Conservation (phyloP, 2,888 invertebrate species). For the Lithosia quadra region DNA sequence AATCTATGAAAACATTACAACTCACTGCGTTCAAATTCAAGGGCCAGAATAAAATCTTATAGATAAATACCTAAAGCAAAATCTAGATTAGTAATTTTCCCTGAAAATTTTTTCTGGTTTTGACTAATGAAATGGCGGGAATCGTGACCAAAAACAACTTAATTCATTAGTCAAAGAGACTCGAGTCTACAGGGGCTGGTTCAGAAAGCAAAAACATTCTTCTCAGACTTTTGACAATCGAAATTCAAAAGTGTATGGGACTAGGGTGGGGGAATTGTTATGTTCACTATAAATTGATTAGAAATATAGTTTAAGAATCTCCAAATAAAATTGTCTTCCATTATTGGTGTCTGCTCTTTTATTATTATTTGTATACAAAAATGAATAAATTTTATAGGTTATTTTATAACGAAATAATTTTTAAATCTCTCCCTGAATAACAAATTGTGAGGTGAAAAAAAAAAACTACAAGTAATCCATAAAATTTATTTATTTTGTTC, state of each 20-base stretch:
- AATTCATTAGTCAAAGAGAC: not conserved
- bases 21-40: no score
- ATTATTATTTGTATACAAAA: not conserved
- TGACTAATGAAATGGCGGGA: no score
- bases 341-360: not conserved
- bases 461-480: not conserved
- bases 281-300: not conserved
- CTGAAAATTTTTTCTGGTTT: not conserved
- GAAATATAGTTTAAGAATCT: not conserved
- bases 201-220: not conserved
- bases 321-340: not conserved
- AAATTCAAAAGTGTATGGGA: not conserved
- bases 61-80: no score
- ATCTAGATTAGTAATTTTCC: no score
- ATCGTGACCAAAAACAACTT: not conserved
- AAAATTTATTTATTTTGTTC: not conserved
- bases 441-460: not conserved
- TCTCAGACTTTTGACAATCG: not conserved
- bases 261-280: not conserved
- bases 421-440: not conserved
- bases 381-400: not conserved
- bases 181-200: not conserved
- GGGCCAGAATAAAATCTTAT: no score
- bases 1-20: no score
- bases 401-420: not conserved